Base-by-base conservation (phyloP, 1,140 invertebrate species). In the Drosophila pseudoananassae region DNA sequence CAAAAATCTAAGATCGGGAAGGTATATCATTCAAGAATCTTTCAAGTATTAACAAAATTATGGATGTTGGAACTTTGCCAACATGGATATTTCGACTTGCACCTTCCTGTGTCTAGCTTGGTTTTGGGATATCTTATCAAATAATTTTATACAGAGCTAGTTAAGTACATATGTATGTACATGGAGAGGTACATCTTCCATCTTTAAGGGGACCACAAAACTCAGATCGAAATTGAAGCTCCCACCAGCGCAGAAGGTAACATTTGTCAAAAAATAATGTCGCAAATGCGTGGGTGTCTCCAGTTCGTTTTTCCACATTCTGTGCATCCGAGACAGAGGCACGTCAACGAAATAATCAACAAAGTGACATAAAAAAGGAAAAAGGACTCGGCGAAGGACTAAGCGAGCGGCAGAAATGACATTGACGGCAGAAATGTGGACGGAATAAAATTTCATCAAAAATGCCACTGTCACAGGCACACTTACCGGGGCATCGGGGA, bases 291-390 rank as follows among this genome's bases (percentile, higher is more conserved):
- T 49, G 56, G 4, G 51, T 36, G 36, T 59, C 27, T 58, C 59
- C 33, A 10, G 33, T 52, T 46, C 14, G 20, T 25, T 43, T 27
- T 46, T 31, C 4, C 38, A 38, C 60, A 43, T 60, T 49, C 20
- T 4, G 9, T 14, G 25, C 10, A 31, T 10, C 27, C 9, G 17
- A 56, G 65, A 56, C 50, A 49, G 50, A 46, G 52, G 64, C 83
- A 88, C 72, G 83, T 88, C 83, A 87, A 88, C 83, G 76, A 88
- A 87, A 87, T 87, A 88, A 87, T 87, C 83, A 87, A 83, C 78
- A 83, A 82, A 82, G 61, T 66, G 78, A 65, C 75, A 78, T 66
- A 76, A 56, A 69, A 78, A 66, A 82, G 45, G 31, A 78, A 66
- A 82, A 66, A 82, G 45, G n/a, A n/a, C n/a, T n/a, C n/a, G n/a